A percentile compares a stretch with the other conserved stretches of the same genome.
These are phyloP conservation scores for Piprites chloris DNA, from an alignment of 2,113 vertebrate genomes.

Conservation along the genomic window DNA sequence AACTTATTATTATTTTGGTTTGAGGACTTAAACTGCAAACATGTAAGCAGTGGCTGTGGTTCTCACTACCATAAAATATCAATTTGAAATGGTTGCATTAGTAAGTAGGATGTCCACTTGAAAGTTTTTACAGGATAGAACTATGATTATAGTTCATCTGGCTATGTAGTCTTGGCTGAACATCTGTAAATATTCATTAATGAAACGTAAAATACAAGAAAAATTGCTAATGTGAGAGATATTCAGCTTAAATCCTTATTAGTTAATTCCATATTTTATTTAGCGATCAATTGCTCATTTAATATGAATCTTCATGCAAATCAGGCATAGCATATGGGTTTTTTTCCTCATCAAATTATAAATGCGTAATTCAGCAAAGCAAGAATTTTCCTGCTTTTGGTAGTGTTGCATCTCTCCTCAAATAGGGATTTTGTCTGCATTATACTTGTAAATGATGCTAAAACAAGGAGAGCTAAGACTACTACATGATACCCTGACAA, in stretches of 20 bases:
- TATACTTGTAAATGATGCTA: neutral
- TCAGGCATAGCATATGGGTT: neutral
- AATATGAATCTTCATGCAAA: neutral
- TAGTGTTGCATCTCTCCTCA: neutral
- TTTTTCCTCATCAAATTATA: neutral
- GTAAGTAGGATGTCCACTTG: neutral
- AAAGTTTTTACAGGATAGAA: neutral
- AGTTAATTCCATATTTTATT: neutral
- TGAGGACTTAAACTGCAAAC: neutral
- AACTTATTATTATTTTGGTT: neutral
- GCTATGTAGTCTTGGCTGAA: neutral
- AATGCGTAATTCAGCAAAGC: neutral
- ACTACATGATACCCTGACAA: neutral
- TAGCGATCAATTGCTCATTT: neutral
- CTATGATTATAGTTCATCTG: neutral
- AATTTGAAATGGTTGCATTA: neutral
- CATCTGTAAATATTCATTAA: neutral
- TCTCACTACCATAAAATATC: neutral
- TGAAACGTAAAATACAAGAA: neutral
- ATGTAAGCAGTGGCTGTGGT: neutral
- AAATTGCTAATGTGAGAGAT: neutral
- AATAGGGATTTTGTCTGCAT: neutral
- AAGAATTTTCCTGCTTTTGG: neutral
- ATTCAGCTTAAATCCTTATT: neutral
- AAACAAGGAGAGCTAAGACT: neutral